Evolutionary conservation across 2,888 invertebrate species (phyloP), one percentile per base, ranked within the genome.

Genomic region (Philhelius pedissequus): DNA sequence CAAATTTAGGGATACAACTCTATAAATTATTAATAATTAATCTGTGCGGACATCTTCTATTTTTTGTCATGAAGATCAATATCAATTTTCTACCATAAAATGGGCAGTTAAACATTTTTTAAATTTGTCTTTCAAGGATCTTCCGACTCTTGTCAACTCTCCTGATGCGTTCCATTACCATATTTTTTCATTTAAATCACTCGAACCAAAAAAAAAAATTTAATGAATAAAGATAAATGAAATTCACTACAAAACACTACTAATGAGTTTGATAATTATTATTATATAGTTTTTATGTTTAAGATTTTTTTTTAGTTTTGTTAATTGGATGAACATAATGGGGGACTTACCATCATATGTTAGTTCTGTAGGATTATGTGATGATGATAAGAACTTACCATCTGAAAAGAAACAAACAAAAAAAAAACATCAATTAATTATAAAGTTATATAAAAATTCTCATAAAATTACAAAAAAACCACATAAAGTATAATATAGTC

Each of bases 361-460:
- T 91, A 91, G 91, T 91, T 91, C 91, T 91, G 91, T 89, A 91
- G 91, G 90, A 90, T 91, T 91, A 90, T 90, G 90, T 91, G 90
- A 77, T 86, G 86, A 91, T 91, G 91, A 91, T 90, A 91, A 91
- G 90, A 90, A 91, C 91, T 91, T 91, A 91, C 91, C 91, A 91
- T 91, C 91, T 91, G 91, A 79, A 91, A 91, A 73, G 86, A 90
- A 35, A 89, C 32, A 87, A 38, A 87, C 69, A 86, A 6, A 83
- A 45, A 78, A 74, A 76, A 58, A 52, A 64, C 54, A 62, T 87
- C 86, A 87, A 88, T 87, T 88, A 88, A 88, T 89, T 89, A 88
- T 87, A 88, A 89, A 89, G 88, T 52, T 66, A 43, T 70, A 71
- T 45, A 62, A 54, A 71, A 70, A 71, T 54, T 43, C 56, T 32